Percentiles rank a stretch among this genome's conserved stretches.
Evolutionary conservation across 2,797 vertebrate genomes (phyloP).

Genomic region (Eidolon dupreanum): DNA sequence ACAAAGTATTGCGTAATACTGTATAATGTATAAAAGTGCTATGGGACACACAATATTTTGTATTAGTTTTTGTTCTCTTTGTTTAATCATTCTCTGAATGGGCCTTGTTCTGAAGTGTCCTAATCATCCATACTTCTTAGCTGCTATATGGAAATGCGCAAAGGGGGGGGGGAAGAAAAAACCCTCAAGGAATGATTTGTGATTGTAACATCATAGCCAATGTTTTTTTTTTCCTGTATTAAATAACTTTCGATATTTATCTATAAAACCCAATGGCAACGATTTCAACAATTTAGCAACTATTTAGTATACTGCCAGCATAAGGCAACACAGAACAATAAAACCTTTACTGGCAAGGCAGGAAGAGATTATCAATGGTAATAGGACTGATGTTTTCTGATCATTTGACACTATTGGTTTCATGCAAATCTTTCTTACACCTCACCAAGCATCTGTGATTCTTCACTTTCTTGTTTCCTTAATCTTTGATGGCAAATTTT

Average conservation of each 20-base stretch:
- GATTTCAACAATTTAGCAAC: conserved; percentile 15
- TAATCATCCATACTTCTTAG: not conserved
- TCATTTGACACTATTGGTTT: not conserved
- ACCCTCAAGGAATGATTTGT: not conserved
- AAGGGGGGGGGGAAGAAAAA: not conserved
- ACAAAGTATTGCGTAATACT: not conserved
- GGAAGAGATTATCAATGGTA: not conserved
- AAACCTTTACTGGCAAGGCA: not conserved
- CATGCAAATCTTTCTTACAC: not conserved
- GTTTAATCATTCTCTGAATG: not conserved
- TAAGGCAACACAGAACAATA: not conserved
- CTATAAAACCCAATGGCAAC: not conserved
- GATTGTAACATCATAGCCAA: not conserved
- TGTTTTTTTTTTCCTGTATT: not conserved
- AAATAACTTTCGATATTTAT: not conserved
- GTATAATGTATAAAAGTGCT: not conserved
- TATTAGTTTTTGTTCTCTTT: not conserved
- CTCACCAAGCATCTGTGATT: not conserved
- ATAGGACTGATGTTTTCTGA: not conserved
- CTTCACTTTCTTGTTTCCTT: not conserved
- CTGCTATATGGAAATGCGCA: not conserved
- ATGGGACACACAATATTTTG: not conserved
- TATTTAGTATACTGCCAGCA: not conserved
- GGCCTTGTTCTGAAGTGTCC: not conserved
- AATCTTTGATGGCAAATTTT: not conserved